Percentiles rank a stretch among this genome's conserved stretches.
Evolutionary conservation across 2,888 invertebrate genomes (phyloP).

Genomic region (Petrolisthes cinctipes): DNA sequence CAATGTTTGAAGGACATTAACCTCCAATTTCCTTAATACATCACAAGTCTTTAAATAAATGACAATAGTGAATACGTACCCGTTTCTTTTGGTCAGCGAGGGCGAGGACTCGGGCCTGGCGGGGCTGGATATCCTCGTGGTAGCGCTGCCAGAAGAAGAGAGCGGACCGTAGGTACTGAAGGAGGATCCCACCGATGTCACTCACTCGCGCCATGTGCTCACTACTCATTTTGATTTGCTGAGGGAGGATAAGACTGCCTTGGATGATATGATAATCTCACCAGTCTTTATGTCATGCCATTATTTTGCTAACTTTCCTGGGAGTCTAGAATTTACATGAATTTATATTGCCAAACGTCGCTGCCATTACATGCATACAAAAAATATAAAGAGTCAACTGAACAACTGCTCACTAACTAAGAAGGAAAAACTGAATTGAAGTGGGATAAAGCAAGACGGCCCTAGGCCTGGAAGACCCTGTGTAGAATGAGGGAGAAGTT

Average conservation of each 20-base stretch:
- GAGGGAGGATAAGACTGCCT: not conserved
- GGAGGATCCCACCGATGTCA: constrained; percentile 59
- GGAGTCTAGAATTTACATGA: too few species aligned
- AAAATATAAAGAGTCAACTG: too few species aligned
- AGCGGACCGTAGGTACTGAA: constrained; percentile 48
- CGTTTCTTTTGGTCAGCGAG: constrained; percentile 46
- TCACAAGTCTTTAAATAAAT: not conserved
- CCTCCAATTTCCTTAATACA: too few species aligned
- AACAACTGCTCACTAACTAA: too few species aligned
- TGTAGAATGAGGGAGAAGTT: too few species aligned
- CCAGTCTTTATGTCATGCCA: not conserved
- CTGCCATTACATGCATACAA: too few species aligned
- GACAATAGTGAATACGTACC: constrained; percentile 10
- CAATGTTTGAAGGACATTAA: too few species aligned
- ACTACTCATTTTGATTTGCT: constrained; percentile 64
- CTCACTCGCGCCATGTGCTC: constrained; percentile 64
- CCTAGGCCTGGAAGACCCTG: too few species aligned
- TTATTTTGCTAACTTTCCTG: too few species aligned
- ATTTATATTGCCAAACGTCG: too few species aligned
- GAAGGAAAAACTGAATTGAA: too few species aligned
- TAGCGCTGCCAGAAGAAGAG: constrained; percentile 60
- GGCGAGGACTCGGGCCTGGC: constrained; percentile 50
- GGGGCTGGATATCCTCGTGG: constrained; percentile 60
- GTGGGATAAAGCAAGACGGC: too few species aligned
- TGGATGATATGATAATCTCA: not conserved